Base-by-base conservation (phyloP, 2,113 vertebrate species). In the Zingel zingel region DNA sequence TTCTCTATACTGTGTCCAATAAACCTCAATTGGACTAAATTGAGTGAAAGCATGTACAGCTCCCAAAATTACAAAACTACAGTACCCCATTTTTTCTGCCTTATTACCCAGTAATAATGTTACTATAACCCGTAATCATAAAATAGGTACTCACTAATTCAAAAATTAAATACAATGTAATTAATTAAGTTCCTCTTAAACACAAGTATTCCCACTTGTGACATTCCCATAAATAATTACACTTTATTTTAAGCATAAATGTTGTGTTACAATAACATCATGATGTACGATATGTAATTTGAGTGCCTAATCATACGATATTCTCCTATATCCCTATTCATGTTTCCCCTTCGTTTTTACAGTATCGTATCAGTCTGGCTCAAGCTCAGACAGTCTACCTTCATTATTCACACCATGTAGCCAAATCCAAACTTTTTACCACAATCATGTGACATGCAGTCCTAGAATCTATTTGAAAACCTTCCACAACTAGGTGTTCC, bases 391-490 rank as follows among this genome's bases (percentile, higher is more conserved):
- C 62, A 21, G 23, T 25, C 68, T 27, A 59, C 39, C 61, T 77
- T 91, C 72, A 86, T 83, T 81, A 93, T 91, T 90, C 91, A 83
- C 5, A 62, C 21, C 86, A 43, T 27, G 79, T 33, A 68, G 43
- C 77, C 80, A 86, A 85, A 92, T 81, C 79, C 61, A 86, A 93
- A 92, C 83, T 88, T 91, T 90, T 87, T 76, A 79, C 75, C 19
- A 87, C 87, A 83, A 81, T 83, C 82, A 85, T 82, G 89, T 88
- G 86, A 87, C 88, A 82, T 39, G 58, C 48, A 67, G 86, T 83
- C 83, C 84, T 56, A 54, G 74, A 82, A 90, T 90, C 79, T 87
- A 72, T 90, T 85, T 91, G 92, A 94, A 91, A 89, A 93, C 89
- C 88, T 87, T 89, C 88, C 89, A 90, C 73, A 21, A 79, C 67